Base-by-base conservation (phyloP, 1,140 invertebrate species). In the Diachasmimorpha longicaudata region DNA sequence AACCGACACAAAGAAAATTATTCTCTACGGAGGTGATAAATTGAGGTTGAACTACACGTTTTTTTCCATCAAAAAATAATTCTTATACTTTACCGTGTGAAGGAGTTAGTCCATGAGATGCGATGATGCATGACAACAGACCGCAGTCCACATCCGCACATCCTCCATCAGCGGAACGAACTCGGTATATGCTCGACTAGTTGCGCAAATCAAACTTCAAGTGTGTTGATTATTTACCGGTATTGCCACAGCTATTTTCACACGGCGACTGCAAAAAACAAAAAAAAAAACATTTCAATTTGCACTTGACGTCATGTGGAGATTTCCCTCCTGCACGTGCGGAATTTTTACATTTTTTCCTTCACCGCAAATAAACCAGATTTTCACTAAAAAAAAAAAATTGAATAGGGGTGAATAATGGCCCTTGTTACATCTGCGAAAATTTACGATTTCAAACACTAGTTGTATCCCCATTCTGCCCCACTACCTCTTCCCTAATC, bases 131-230 rank as follows among this genome's bases (percentile, higher is more conserved):
- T 63, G 19, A 63, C 58, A 25, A 63, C 21, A 63, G 58, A 63
- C 58, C 58, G 58, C 58, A 63, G 58, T 63, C 23, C 58, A 63
- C 23, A 63, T 63, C 23, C 21, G 58, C 58, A 63, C 58, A 63
- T 63, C 58, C 23, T 63, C 58, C 23, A 21, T 58, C n/a, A 63
- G 58, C 58, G 23, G 58, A 63, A 63, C 58, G 23, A 25, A 63
- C 23, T 19, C 58, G 58, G 48, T 63, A 25, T 25, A 23, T 63
- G 58, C 23, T 31, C 58, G 5, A 25, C 25, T 63, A 63, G 58
- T 63, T 63, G 58, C 58, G 58, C 58, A 63, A 63, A 63, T 63
- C 58, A 63, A 63, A 63, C 23, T 63, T 25, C 19, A 31, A 63
- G 58, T 14, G 19, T 58, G 23, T 63, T 63, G 48, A n/a, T 52